A percentile compares a stretch with the other conserved stretches of the same genome.
Evolutionary conservation across 2,888 invertebrate genomes (phyloP).

Genomic region (Megalurothrips usitatus): DNA sequence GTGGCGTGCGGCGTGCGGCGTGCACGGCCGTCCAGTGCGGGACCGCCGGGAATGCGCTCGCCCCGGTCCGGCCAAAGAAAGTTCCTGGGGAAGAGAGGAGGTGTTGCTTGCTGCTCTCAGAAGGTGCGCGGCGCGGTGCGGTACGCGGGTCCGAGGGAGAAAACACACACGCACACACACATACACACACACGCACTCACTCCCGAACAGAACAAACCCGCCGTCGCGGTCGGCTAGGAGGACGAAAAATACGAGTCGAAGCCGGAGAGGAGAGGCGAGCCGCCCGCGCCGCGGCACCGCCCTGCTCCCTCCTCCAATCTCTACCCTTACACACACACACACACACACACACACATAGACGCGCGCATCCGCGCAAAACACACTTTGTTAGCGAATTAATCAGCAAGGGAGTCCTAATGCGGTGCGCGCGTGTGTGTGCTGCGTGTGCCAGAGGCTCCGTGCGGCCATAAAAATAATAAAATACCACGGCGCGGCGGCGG

Average conservation of each 20-base stretch:
- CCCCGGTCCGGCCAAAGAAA: neutral
- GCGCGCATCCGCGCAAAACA: neutral
- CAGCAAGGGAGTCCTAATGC: neutral
- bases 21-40: too few species aligned
- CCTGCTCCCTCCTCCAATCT: too few species aligned
- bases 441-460: neutral
- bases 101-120: neutral
- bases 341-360: too few species aligned
- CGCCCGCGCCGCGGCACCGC: too few species aligned
- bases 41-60: neutral
- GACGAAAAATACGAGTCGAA: too few species aligned
- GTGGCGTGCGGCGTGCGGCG: too few species aligned
- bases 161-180: neutral
- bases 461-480: neutral
- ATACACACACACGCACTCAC: neutral
- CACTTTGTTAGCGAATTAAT: neutral
- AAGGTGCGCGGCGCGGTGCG: too few species aligned
- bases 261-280: too few species aligned
- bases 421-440: neutral
- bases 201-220: neutral
- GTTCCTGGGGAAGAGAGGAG: neutral
- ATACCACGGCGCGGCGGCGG: neutral
- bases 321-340: too few species aligned
- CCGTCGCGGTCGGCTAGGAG: too few species aligned
- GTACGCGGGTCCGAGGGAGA: neutral